phyloP scores from a whole-genome alignment of 2,797 vertebrate genomes.

The Acrocephalus scirpaceus region DNA sequence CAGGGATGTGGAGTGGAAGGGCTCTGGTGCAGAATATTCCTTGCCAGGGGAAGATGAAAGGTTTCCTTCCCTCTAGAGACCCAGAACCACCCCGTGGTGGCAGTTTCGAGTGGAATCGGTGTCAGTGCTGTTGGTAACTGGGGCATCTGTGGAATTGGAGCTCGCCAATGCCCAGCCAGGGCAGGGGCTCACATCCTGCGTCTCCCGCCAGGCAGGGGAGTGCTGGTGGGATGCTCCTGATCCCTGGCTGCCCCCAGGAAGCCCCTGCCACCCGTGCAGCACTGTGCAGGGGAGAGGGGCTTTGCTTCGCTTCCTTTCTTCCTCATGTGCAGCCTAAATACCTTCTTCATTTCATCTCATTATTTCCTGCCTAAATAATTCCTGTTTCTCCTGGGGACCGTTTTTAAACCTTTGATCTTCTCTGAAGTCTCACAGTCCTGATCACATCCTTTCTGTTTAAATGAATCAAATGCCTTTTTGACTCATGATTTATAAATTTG shows the following conservation, averaged over 20 bases:
- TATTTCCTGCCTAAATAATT: constrained; percentile 66
- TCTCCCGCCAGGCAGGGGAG: background rate
- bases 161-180: fast-evolving
- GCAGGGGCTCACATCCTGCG: background rate
- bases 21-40: background rate
- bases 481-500: constrained; percentile 28
- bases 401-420: constrained; percentile 68
- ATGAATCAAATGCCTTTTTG: constrained; percentile 44
- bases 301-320: background rate
- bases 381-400: background rate
- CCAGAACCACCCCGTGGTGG: fast-evolving
- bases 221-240: background rate
- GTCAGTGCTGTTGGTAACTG: fast-evolving
- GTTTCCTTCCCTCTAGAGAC: background rate
- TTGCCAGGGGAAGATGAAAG: background rate
- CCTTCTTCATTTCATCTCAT: constrained; percentile 64
- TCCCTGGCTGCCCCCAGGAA: background rate
- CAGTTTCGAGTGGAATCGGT: fast-evolving
- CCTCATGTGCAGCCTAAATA: background rate
- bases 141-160: background rate
- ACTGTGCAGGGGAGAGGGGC: background rate
- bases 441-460: constrained; percentile 34
- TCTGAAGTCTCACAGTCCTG: constrained; percentile 44
- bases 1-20: background rate
- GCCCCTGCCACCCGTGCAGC: fast-evolving